Conservation (phyloP, 2,113 vertebrate genomes). For the Pan troglodytes region DNA sequence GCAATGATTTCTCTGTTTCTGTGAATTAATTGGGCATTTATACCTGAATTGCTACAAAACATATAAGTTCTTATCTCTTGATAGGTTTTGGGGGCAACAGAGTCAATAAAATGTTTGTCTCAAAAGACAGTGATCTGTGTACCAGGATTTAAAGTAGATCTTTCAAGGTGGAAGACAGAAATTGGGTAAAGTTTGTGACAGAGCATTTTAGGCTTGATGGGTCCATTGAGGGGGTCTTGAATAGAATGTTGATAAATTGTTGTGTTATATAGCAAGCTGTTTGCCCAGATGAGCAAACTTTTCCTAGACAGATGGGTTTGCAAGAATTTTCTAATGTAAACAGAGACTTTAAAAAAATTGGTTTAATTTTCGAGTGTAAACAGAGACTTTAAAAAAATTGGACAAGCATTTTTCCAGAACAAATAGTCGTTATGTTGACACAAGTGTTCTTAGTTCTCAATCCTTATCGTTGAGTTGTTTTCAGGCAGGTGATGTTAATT, state of each 20-base stretch:
- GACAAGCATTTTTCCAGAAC: not conserved
- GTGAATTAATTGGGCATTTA: not conserved
- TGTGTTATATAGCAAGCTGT: not conserved
- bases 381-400: not conserved
- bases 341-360: not conserved
- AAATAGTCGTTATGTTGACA: not conserved
- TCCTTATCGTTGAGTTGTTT: not conserved
- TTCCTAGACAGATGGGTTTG: not conserved
- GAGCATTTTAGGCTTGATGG: not conserved
- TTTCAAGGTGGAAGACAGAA: not conserved
- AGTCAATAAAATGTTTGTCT: not conserved
- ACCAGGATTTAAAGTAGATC: not conserved
- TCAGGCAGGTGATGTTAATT: not conserved
- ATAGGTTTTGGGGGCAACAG: not conserved
- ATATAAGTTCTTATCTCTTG: not conserved
- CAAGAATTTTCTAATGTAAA: constrained; percentile 19
- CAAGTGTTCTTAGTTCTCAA: not conserved
- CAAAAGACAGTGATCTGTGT: not conserved
- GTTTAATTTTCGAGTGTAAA: constrained; percentile 32
- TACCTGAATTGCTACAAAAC: not conserved
- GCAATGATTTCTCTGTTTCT: not conserved
- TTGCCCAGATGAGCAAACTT: not conserved
- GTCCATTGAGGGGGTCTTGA: not conserved
- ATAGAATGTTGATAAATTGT: not conserved
- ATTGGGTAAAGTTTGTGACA: not conserved